Evolutionary conservation across 2,888 invertebrate species (phyloP).

Genomic region (Torymus aiolomorphi): DNA sequence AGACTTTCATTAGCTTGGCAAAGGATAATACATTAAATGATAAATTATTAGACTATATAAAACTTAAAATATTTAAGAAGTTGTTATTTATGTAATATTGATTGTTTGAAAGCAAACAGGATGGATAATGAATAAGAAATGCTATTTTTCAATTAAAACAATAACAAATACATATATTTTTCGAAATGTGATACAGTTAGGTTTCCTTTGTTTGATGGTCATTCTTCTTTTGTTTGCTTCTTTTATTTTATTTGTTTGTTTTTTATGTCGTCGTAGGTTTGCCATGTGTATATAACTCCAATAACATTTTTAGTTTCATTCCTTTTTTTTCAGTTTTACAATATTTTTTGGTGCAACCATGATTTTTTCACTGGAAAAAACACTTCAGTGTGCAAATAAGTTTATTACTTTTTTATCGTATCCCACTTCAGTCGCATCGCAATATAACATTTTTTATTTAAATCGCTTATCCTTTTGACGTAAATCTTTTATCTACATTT

Average conservation of each 20-base stretch:
- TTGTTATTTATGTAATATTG: too few relatives aligned
- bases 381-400: constrained; percentile 21
- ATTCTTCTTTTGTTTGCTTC: constrained; percentile 63
- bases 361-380: constrained; percentile 39
- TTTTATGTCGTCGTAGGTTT: constrained; percentile 54
- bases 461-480: constrained; percentile 34
- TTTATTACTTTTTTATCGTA: constrained; percentile 52
- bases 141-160: constrained; percentile 73
- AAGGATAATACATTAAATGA: too few relatives aligned
- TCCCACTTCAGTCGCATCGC: constrained; percentile 55
- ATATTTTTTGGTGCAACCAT: constrained; percentile 19
- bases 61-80: too few relatives aligned
- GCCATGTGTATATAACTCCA: constrained; percentile 39
- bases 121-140: constrained; percentile 39
- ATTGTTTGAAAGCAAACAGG: neutral
- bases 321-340: constrained; percentile 11
- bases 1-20: too few relatives aligned
- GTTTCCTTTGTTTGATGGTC: constrained; percentile 70
- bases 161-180: constrained; percentile 76
- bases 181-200: constrained; percentile 75
- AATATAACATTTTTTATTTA: constrained; percentile 44
- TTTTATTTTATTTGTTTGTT: constrained; percentile 60
- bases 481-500: constrained; percentile 51
- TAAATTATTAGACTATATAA: too few relatives aligned
- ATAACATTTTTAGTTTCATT: constrained; percentile 37